Conservation (phyloP, 64 coral and sea anemone genomes). For the Pachyseris speciosa region DNA sequence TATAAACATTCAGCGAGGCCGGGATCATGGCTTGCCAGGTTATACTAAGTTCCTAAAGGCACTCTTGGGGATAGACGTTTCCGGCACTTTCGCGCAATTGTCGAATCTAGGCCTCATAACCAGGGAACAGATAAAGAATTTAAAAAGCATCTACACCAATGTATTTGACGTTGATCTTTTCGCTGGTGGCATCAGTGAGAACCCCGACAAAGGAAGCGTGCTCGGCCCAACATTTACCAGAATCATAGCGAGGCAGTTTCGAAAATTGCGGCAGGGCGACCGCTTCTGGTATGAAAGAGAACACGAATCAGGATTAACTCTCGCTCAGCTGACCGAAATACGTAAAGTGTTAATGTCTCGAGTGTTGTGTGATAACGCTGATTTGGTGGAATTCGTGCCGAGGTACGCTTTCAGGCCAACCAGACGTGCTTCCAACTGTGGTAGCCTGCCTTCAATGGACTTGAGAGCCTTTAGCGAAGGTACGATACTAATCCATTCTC, state of each 20-base stretch:
- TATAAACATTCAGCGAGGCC: conserved; percentile 68
- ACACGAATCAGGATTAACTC: neutral
- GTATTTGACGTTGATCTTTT: conserved; percentile 67
- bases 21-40: conserved; percentile 69
- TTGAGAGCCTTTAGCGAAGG: neutral
- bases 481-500: neutral
- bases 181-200: conserved; percentile 43
- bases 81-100: neutral
- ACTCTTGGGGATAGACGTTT: neutral
- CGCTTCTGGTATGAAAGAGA: conserved; percentile 47
- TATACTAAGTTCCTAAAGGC: conserved; percentile 20
- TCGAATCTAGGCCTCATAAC: conserved; percentile 1
- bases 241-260: conserved; percentile 56
- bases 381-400: neutral
- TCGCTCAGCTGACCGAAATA: neutral
- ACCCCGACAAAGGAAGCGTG: neutral
- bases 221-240: conserved; percentile 47
- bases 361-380: neutral
- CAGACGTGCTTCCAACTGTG: neutral
- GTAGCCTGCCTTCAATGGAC: neutral
- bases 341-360: neutral
- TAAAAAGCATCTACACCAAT: neutral
- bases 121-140: neutral
- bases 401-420: neutral
- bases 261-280: conserved; percentile 6